Evolutionary conservation across 1,140 invertebrate genomes (phyloP), one percentile per base, ranked within the genome.

Genomic region (Ctenoplectra terminalis): DNA sequence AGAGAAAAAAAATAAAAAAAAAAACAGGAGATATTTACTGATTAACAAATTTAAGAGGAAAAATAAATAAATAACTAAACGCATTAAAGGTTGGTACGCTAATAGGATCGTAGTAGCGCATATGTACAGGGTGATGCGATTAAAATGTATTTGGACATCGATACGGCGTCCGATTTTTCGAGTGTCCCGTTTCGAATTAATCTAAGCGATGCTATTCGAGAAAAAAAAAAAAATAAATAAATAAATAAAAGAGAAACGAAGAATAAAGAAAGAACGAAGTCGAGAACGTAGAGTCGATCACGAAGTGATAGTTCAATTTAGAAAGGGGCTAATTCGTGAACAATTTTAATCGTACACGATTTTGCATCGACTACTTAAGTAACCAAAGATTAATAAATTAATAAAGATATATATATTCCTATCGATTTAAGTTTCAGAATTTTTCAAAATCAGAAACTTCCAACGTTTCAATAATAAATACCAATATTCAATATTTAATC

Each of bases 61-160:
- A 54, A 34, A 50, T 9, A 70, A 48, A 52, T 29, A 43, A 70
- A 34, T 23, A 26, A 66, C 56, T 56, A 40, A 64, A 72, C 13
- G 54, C 70, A 60, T 86, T 74, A 84, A 83, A 87, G 76, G 46
- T 87, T 74, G 82, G 69, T 76, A 87, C 67, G 77, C 77, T 87
- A 78, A 73, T 87, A 87, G 78, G 70, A 74, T 71, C 69, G 69
- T 86, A 87, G 77, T 79, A 82, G 43, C 48, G 70, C 82, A 84
- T 75, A 71, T 84, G 82, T 87, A 87, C 84, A 86, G 84, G 72
- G 84, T 87, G 86, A 87, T 61, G 67, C 31, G 73, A 46, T 43
- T 82, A 50, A 74, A 70, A 31, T 81, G 66, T 71, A 63, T 58
- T 15, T 31, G 66, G 85, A 54, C 81, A 71, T 71, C 46, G 54